phyloP scores from a whole-genome alignment of 1,140 invertebrate genomes.

The Ephestia elutella region DNA sequence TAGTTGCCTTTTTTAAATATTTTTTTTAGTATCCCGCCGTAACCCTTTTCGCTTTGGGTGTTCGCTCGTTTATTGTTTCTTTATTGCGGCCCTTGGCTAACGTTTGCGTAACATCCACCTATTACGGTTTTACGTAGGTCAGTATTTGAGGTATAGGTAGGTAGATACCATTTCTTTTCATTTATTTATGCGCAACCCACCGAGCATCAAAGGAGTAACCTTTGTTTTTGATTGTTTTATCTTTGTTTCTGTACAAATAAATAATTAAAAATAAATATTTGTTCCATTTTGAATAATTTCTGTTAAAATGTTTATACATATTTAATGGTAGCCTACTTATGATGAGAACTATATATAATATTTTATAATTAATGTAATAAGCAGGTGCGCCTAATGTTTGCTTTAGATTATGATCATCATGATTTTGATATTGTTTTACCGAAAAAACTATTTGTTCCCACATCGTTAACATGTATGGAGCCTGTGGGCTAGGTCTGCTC shows the following conservation, averaged over 20 bases:
- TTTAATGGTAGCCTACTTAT: no score
- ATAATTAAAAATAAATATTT: not conserved
- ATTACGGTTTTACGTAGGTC: slow-evolving; percentile 26
- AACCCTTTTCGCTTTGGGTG: slow-evolving; percentile 48
- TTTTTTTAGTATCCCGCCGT: slow-evolving; percentile 30
- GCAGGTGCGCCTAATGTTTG: slow-evolving; percentile 17
- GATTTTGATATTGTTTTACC: slow-evolving; percentile 37
- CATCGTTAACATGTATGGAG: slow-evolving; percentile 15
- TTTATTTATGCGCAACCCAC: slow-evolving; percentile 3
- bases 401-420: slow-evolving; percentile 25
- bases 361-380: slow-evolving; percentile 12
- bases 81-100: slow-evolving; percentile 37
- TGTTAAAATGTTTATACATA: no score
- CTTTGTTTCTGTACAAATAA: not conserved
- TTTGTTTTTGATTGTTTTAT: slow-evolving; percentile 5
- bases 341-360: not conserved
- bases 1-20: slow-evolving; percentile 34
- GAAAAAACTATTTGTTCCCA: slow-evolving; percentile 41
- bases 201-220: slow-evolving; percentile 10
- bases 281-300: not conserved
- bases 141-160: slow-evolving; percentile 15
- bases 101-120: slow-evolving; percentile 37
- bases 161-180: slow-evolving; percentile 14
- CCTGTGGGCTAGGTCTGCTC: slow-evolving; percentile 34
- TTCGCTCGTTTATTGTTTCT: slow-evolving; percentile 44